These are phyloP conservation scores for Achlya flavicornis DNA, from an alignment of 2,888 invertebrate genomes.

Conservation along the genomic window DNA sequence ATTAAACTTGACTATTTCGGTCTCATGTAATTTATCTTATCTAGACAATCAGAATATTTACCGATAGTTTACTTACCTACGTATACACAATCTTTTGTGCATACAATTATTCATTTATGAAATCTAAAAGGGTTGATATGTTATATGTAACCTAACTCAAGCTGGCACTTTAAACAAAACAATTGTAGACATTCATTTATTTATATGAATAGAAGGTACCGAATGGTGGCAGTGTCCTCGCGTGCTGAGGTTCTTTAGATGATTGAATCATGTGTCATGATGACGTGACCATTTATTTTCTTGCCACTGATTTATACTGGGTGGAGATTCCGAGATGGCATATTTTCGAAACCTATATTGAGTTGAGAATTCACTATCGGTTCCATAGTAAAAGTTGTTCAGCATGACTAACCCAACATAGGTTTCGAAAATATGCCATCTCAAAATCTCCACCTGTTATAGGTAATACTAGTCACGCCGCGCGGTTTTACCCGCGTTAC, in stretches of 20 bases:
- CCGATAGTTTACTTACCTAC: background rate
- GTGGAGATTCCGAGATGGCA: too few species aligned
- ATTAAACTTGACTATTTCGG: too few species aligned
- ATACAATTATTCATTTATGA: background rate
- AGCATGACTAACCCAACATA: too few species aligned
- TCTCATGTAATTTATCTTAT: too few species aligned
- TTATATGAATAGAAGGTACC: background rate
- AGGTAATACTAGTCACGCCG: too few species aligned
- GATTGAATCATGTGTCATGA: background rate
- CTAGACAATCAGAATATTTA: too few species aligned
- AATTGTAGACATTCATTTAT: constrained; percentile 7
- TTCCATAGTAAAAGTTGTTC: too few species aligned
- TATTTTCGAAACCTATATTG: too few species aligned
- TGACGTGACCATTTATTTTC: background rate
- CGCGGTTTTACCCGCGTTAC: too few species aligned
- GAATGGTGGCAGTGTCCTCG: constrained; percentile 1
- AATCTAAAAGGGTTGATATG: background rate
- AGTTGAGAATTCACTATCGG: too few species aligned
- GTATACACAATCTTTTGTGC: background rate
- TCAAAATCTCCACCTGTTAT: too few species aligned
- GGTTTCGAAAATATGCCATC: too few species aligned
- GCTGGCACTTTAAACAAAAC: constrained; percentile 6
- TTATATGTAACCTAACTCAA: constrained; percentile 5
- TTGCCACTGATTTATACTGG: background rate
- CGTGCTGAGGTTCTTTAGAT: background rate